Percentiles rank a stretch among this genome's conserved stretches.
Evolutionary conservation across 2,113 vertebrate species (phyloP).

Genomic region (Neotragus pygmaeus): DNA sequence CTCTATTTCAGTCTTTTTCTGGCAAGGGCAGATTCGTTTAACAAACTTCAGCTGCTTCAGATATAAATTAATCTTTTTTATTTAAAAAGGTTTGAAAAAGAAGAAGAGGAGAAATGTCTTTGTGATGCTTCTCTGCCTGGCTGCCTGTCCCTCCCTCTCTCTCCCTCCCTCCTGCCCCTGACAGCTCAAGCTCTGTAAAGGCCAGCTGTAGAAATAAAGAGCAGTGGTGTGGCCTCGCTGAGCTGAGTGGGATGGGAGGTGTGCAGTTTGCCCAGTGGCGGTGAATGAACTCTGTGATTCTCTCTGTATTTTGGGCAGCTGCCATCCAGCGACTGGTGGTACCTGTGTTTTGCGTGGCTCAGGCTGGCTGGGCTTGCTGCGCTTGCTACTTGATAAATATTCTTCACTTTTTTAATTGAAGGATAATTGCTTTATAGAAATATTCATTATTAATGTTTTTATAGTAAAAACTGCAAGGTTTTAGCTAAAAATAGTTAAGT

Average conservation of each 20-base stretch:
- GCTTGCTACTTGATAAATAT: background rate
- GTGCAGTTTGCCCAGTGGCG: rapidly evolving
- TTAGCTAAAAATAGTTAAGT: background rate
- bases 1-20: constrained; percentile 32
- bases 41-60: constrained; percentile 3
- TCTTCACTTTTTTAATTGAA: background rate
- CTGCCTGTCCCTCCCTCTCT: background rate
- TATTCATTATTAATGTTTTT: background rate
- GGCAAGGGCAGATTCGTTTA: constrained; percentile 4
- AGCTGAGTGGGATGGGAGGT: background rate
- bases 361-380: background rate
- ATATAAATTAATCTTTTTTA: background rate
- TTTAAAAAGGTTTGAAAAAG: background rate
- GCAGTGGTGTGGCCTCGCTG: rapidly evolving
- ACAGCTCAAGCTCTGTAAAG: background rate
- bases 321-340: background rate
- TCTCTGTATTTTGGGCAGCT: background rate
- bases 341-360: background rate
- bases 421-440: background rate
- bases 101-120: background rate
- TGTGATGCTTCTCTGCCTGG: background rate
- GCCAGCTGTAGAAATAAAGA: background rate
- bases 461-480: background rate
- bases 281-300: background rate
- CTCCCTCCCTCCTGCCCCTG: background rate